Base-by-base conservation (phyloP, 2,888 invertebrate genomes). In the Chrysolina oricalcia region DNA sequence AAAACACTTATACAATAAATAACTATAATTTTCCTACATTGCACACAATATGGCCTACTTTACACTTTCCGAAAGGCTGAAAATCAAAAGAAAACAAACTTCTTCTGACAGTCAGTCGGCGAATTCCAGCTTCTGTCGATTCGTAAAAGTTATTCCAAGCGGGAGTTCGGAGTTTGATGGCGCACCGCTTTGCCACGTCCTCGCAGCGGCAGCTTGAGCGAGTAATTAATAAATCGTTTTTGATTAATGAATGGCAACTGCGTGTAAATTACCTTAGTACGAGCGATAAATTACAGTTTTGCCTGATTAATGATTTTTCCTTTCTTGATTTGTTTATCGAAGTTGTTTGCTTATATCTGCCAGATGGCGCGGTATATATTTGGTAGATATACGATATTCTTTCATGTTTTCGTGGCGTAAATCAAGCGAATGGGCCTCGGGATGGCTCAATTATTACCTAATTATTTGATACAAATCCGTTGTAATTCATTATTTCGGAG, bases 161-260 rank as follows among this genome's bases (percentile, higher is more conserved):
- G 27, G 59, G 59, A 59, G 59, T 59, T 59, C 13, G 59, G n/a
- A 59, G 59, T 59, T 59, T 6, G 53, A 53, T 27, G 50, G 50
- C 43, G 43, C 43, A 15, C 53, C 53, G 5, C 19, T 53, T 8
- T 59, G 15, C 59, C 59, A 35, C 59, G 66, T 72, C 53, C 23
- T 46, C 35, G 35, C 48, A 23, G 67, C 66, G 23, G 43, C 66
- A 66, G 23, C 40, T 67, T 35, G 48, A 17, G 50, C 67, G 19
- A 71, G 35, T 72, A 72, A 77, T 77, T 77, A 77, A 77, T 77
- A 77, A 77, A 77, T 77, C 77, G 72, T 74, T 74, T 74, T 72
- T 77, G 77, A 77, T 77, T 69, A 77, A 77, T 77, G 77, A 72
- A 74, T 66, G 77, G 72, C 72, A 72, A 74, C 74, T 74, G 70